Percentiles rank a stretch among this genome's conserved stretches.
Conservation (phyloP, 2,888 invertebrate genomes). For the Synanthedon tipuliformis region DNA sequence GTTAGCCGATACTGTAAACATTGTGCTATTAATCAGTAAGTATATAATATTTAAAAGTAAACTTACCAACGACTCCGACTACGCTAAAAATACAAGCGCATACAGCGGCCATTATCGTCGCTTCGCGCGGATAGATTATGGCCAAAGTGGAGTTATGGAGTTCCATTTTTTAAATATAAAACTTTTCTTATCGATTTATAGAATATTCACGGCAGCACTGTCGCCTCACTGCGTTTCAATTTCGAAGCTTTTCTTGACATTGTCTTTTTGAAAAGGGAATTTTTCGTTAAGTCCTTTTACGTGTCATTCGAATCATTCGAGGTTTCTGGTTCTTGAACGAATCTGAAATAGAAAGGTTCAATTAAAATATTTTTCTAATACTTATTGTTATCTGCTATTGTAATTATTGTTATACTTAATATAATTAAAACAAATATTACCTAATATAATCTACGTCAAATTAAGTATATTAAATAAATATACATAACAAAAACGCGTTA, state of each 20-base stretch:
- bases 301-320: conserved; percentile 14
- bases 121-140: conserved; percentile 74
- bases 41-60: conserved; percentile 5
- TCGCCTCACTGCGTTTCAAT: conserved; percentile 17
- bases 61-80: conserved; percentile 82
- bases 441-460: too few relatives aligned
- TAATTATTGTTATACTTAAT: too few relatives aligned
- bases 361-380: too few relatives aligned
- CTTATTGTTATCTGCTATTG: too few relatives aligned
- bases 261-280: conserved; percentile 17
- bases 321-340: conserved; percentile 1
- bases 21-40: conserved; percentile 10
- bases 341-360: too few relatives aligned
- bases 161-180: conserved; percentile 15
- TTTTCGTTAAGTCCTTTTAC: conserved; percentile 5
- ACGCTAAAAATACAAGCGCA: conserved; percentile 84
- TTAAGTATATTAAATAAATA: too few relatives aligned
- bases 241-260: conserved; percentile 30
- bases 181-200: conserved; percentile 18
- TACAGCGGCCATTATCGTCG: conserved; percentile 81
- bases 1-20: conserved; percentile 28
- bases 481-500: too few relatives aligned
- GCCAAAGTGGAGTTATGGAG: conserved; percentile 35
- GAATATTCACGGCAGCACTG: conserved; percentile 12
- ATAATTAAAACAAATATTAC: too few relatives aligned